Evolutionary conservation across 2,888 invertebrate species (phyloP), one percentile per base, ranked within the genome.

Genomic region (Fragum whitleyi): DNA sequence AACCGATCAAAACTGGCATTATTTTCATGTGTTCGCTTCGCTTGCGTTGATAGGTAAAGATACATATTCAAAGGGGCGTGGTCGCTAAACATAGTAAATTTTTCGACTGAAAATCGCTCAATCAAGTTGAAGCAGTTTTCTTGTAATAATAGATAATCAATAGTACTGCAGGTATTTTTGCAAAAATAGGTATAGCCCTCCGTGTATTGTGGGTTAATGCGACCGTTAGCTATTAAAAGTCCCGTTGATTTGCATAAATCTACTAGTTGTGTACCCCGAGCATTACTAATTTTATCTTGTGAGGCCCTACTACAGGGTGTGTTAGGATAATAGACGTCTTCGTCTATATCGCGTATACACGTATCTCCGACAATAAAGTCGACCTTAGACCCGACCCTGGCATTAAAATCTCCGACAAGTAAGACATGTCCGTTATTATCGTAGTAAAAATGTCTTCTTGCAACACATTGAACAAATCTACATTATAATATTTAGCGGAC

Each of bases 381-480:
- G 21, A 26, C 11, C 39, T 39, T n/a, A 19, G 9, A 6, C 47
- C 79, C 83, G 19, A 72, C 67, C 26, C 76, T 59, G 29, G 42
- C 23, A 62, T 79, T 79, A 21, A 69, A 57, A 70, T 82, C 82
- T 42, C 82, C 83, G 6, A 42, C 23, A 28, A 83, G 23, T 65
- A 28, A 72, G 0, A 83, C 74, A 36, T n/a, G 16, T 21, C 79
- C 83, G 1, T 19, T 19, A 51, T 29, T 55, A n/a, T 74, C 59
- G 73, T 53, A 79, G 19, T 47, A 36, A 36, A 29, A 28, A 77
- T 55, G 42, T 73, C 73, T 23, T 61, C 39, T 59, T 79, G 39
- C 51, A 83, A 39, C 16, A 75, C 14, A 19, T 68, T 39, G 73
- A 78, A 78, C 7, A 81, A 36, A 62, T 82, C 73, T 26, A 73